These are phyloP conservation scores for Entelurus aequoreus DNA, from an alignment of 2,113 vertebrate species.

Conservation along the genomic window DNA sequence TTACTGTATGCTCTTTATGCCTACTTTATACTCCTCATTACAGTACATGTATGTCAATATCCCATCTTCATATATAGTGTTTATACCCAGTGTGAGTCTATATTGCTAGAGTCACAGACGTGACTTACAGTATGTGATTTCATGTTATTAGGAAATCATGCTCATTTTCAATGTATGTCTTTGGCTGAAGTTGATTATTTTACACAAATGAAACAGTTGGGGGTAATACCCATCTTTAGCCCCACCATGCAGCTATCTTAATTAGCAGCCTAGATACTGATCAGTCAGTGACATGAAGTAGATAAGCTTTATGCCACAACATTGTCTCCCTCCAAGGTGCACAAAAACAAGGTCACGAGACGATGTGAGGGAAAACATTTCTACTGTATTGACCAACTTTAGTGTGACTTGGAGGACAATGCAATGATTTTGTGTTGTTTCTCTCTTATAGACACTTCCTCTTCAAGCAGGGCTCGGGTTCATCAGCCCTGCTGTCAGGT, in stretches of 20 bases:
- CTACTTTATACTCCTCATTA: too few relatives aligned
- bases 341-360: background rate
- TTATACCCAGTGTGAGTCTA: too few relatives aligned
- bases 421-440: conserved; percentile 16
- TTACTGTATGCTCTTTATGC: too few relatives aligned
- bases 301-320: background rate
- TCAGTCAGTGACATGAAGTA: background rate
- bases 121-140: too few relatives aligned
- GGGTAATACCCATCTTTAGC: background rate
- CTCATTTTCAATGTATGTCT: too few relatives aligned
- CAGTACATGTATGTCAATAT: too few relatives aligned
- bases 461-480: conserved; percentile 94
- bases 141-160: too few relatives aligned
- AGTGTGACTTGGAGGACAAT: background rate
- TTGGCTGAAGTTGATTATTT: too few relatives aligned
- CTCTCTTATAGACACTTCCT: conserved; percentile 85
- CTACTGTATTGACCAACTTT: background rate
- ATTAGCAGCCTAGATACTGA: background rate
- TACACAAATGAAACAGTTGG: background rate
- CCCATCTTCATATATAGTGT: too few relatives aligned
- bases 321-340: background rate
- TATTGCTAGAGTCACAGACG: too few relatives aligned
- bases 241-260: background rate
- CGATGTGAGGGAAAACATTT: background rate
- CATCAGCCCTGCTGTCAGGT: conserved; percentile 90